Conservation (phyloP, 2,113 vertebrate species). For the Ceratotherium simum region DNA sequence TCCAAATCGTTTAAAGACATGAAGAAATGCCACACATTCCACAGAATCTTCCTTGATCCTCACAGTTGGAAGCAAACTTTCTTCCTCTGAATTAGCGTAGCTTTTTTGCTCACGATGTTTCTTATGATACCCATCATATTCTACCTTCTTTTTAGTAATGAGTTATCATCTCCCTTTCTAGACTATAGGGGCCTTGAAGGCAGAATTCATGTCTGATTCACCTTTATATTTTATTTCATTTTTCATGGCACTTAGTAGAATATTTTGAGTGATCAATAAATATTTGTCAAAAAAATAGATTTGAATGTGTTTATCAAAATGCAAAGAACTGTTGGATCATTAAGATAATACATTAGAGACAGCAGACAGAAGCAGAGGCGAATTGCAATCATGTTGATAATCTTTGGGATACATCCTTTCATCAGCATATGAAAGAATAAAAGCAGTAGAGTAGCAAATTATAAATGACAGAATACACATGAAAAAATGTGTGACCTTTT, state of each 20-base stretch:
- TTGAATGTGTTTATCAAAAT: slow-evolving; percentile 30
- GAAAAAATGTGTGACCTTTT: slow-evolving; percentile 30
- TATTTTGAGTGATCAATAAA: slow-evolving; percentile 2
- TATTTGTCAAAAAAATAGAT: background rate
- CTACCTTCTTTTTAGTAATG: background rate
- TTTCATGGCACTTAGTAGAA: background rate
- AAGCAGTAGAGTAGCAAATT: background rate
- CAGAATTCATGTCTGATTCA: background rate
- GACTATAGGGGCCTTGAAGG: background rate
- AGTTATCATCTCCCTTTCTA: background rate
- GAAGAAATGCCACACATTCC: background rate
- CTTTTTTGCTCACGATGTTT: background rate
- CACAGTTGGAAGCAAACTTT: background rate
- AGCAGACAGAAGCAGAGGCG: background rate
- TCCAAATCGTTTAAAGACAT: background rate
- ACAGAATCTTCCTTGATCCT: background rate
- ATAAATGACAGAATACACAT: background rate
- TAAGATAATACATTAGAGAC: background rate
- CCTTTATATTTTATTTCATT: background rate
- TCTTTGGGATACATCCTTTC: background rate
- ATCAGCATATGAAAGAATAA: slow-evolving; percentile 37
- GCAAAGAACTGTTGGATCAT: background rate
- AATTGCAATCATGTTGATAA: slow-evolving; percentile 30
- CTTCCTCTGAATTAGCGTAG: background rate
- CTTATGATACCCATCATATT: background rate